Base-by-base conservation (phyloP, 2,113 vertebrate genomes). In the Cyprinodon brontotheroides region DNA sequence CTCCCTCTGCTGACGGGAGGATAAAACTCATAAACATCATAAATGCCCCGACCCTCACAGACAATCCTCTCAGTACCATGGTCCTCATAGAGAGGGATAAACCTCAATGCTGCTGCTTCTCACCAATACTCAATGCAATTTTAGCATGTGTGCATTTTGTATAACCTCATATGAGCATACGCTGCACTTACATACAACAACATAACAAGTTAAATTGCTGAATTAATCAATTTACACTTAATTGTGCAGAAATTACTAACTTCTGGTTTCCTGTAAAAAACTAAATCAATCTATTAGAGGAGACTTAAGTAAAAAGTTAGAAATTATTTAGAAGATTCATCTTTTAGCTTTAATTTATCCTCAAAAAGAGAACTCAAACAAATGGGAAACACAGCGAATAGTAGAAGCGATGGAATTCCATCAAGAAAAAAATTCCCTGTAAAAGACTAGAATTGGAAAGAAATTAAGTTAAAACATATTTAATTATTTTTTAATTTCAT, bases 91-190 rank as follows among this genome's bases (percentile, higher is more conserved):
- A 93, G 86, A 92, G 63, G 84, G 94, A 94, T 91, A 82, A 90
- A 83, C 39, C 75, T 84, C 1, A 87, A 88, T 84, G 79, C 91
- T 93, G 93, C 94, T 94, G 93, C 94, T 94, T 95, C 86, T 86
- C 83, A 90, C 72, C 89, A 90, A 80, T 92, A 92, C 91, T 83
- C 81, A 90, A 92, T 91, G 89, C 88, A 89, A 92, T 93, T 92
- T 91, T 89, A 89, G 94, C 94, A 94, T 94, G 93, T 93, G 88
- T 70, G 75, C 80, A 75, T 91, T 94, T 92, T 90, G 76, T 90
- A 92, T 78, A 86, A 81, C 79, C 70, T 83, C 75, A 78, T 81
- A 74, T 78, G 81, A 80, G 68, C 82, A 79, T 78, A 81, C 81
- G 70, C 82, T 82, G 70, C 72, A 82, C 71, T 78, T 80, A 77